Evolutionary conservation across 2,888 invertebrate species (phyloP), one percentile per base, ranked within the genome.

Genomic region (Leptopilina myrica): DNA sequence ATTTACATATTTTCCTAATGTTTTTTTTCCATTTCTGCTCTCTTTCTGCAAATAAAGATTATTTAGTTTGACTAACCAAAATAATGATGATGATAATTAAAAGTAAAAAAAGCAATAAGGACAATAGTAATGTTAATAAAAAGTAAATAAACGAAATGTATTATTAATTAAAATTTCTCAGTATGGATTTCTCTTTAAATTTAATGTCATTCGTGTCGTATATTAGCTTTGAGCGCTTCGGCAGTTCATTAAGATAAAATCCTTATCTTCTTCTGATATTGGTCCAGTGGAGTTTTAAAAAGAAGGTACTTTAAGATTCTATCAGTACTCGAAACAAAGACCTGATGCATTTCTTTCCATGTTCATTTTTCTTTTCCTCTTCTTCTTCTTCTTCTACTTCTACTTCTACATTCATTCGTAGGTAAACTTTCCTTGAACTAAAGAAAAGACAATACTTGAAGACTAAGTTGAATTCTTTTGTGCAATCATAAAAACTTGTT

Each of bases 171-270:
- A 20, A 67, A 46, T 64, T 67, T 67, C 15, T 40, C 5, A 11
- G 46, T 49, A 46, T 67, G 2, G 46, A 46, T 67, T 64, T 43
- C 20, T 46, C 20, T 67, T 67, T 1, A 15, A 15, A 43, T 15
- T 67, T 9, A 67, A 20, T 67, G 46, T 20, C 11, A 9, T 67
- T 46, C 46, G 46, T 46, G 15, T 67, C 20, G 33, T 33, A 33
- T 33, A 33, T 33, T 33, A 33, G 33, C 20, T 20, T 7, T 67
- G 15, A 12, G 12, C 80, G 79, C 81, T 79, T 75, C 82, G 83
- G 83, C 82, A 87, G 88, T 88, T 87, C 86, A 88, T 88, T 88
- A 88, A 88, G 88, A 88, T 88, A 88, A 88, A 85, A 86, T 87
- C 83, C 80, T 80, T 77, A 78, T 80, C 77, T 79, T 79, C 79